Evolutionary conservation across 1,140 invertebrate genomes (phyloP), one percentile per base, ranked within the genome.

Genomic region (Drosophila lini): DNA sequence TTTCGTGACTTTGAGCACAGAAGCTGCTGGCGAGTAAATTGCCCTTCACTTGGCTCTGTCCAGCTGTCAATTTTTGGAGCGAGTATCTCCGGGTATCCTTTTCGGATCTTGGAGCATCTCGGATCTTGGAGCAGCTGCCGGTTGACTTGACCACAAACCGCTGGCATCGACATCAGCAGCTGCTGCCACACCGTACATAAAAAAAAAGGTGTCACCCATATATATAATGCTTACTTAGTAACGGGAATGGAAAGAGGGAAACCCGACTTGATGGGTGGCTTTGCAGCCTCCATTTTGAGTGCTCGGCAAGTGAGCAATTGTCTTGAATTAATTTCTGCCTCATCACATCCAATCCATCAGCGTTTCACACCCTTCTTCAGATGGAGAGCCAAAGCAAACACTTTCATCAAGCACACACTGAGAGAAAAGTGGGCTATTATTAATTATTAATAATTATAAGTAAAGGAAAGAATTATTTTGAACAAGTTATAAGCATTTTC

Each of bases 281-380:
- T 47, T 16, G 32, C 38, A 42, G 45, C 64, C 65, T 28, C 58
- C 71, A 64, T 78, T 74, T 67, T 65, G 58, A 56, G 38, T 52
- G 45, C 41, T 44, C n/a, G 42, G 78, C 83, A 86, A 90, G 80
- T 90, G 86, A 86, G 70, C 88, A 90, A 90, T 90, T 90, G 86
- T 88, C 88, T 90, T 90, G 79, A 90, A 90, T 90, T 91, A 86
- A 90, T 90, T 86, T 80, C 76, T 71, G 68, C 83, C 71, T 67
- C 79, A 81, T 71, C 81, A 81, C 64, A 71, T 44, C 40, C 58
- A 34, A 47, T 48, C 65, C 55, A 61, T 38, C 36, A 57, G 25
- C 11, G 56, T 63, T 88, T 82, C 71, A 86, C 80, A 74, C 80
- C 80, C 80, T 63, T 65, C 50, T 40, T 38, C 57, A 53, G 38